Evolutionary conservation across 2,888 invertebrate species (phyloP).

Genomic region (Heliconius ethilla): DNA sequence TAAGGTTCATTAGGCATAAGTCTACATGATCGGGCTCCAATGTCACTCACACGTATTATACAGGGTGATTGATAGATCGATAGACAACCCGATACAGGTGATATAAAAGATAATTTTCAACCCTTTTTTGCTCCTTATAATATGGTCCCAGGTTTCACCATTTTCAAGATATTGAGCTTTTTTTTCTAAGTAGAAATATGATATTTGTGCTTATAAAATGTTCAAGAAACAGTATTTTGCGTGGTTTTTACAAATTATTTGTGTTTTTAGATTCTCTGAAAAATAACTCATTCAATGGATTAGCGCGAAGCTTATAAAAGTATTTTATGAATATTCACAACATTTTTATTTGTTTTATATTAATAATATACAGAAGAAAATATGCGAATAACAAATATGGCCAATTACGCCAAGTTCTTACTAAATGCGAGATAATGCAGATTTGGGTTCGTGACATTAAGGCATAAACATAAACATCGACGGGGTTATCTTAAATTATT

Average conservation of each 20-base stretch:
- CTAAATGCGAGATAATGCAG: constrained; percentile 56
- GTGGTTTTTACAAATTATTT: too few relatives aligned
- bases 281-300: too few relatives aligned
- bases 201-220: too few relatives aligned
- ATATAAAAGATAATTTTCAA: too few relatives aligned
- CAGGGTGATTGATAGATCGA: too few relatives aligned
- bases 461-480: constrained; percentile 57
- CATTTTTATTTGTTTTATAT: neutral
- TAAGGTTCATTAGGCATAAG: constrained; percentile 3
- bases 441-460: constrained; percentile 50
- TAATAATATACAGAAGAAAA: constrained; percentile 5
- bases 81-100: too few relatives aligned
- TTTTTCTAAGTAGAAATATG: too few relatives aligned
- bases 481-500: constrained; percentile 64
- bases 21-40: neutral
- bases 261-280: too few relatives aligned
- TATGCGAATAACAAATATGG: constrained; percentile 47
- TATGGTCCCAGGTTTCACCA: neutral
- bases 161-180: neutral
- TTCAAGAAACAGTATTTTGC: too few relatives aligned
- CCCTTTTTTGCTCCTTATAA: too few relatives aligned
- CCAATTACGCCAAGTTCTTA: constrained; percentile 51
- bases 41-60: neutral
- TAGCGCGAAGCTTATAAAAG: too few relatives aligned
- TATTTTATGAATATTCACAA: constrained; percentile 5